Evolutionary conservation across 2,797 vertebrate species (phyloP), one percentile per base, ranked within the genome.

Genomic region (Periophthalmus magnuspinnatus): DNA sequence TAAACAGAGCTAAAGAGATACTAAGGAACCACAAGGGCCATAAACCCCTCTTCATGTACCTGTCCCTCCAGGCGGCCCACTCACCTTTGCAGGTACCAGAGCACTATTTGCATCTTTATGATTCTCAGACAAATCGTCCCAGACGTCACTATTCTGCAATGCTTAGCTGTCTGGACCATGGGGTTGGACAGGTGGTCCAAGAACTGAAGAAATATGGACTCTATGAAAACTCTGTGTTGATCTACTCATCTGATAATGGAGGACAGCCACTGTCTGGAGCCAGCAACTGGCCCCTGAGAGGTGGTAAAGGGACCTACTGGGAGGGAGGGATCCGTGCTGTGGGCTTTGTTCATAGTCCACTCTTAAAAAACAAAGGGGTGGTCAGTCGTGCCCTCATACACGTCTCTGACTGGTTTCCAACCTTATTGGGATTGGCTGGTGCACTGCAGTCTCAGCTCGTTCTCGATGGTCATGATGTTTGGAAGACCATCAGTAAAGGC

Each of bases 271-370:
- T 95, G 17, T 96, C 94, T 0, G 96, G 97, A 4, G 95, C 95
- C 16, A 97, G 95, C 79, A 99, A 97, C 84, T 99, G 97, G 97
- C 94, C 97, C 1, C 94, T 98, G 32, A 93, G 95, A 79, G 95
- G 97, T 2, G 96, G 96, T 72, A 98, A 99, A 84, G 97, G 97
- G 16, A 96, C 96, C 1, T 96, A 98, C 36, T 98, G 96, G 97
- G 96, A 99, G 82, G 97, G 97, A 11, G 97, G 96, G 2, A 93
- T 99, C 65, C 85, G 95, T 0, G 95, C 95, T 0, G 93, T 98
- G 17, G 96, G 96, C 3, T 99, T 98, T 68, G 96, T 98, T 72
- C 96, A 99, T 45, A 97, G 97, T 67, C 95, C 95, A 0, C 93
- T 96, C 32, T 85, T 98, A 77, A 94, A 93, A 87, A 95, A 90